Evolutionary conservation across 1,140 invertebrate genomes (phyloP).

Genomic region (Drosophila mauritiana): DNA sequence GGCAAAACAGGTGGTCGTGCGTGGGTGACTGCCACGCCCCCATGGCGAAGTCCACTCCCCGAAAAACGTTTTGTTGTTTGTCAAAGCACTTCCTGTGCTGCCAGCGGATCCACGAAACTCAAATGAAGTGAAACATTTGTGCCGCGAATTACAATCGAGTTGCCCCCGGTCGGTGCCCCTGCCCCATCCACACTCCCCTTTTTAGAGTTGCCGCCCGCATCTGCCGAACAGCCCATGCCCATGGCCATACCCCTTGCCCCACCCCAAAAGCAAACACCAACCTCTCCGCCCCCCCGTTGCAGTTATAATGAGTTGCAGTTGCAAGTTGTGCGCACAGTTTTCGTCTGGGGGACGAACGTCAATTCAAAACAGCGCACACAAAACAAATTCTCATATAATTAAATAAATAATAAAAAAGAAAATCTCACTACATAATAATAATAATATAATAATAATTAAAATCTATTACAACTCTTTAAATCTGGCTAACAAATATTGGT

Average conservation of each 20-base stretch:
- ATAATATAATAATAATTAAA: too few species aligned
- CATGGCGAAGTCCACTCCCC: constrained; percentile 45
- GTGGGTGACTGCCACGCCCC: constrained; percentile 28
- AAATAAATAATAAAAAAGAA: too few species aligned
- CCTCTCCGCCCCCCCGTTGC: constrained; percentile 19
- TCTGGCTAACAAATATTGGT: too few species aligned
- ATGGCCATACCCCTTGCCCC: not conserved
- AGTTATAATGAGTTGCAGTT: constrained; percentile 80
- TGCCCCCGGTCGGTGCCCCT: constrained; percentile 22
- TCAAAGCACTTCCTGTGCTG: constrained; percentile 71
- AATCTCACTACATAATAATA: too few species aligned
- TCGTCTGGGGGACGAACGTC: constrained; percentile 44
- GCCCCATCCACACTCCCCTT: not conserved
- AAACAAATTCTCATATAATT: not conserved
- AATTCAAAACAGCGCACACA: constrained; percentile 59
- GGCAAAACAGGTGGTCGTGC: constrained; percentile 54
- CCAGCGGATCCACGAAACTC: constrained; percentile 66
- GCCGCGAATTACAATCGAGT: constrained; percentile 76
- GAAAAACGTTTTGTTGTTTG: constrained; percentile 47
- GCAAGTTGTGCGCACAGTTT: constrained; percentile 73
- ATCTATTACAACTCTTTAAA: too few species aligned
- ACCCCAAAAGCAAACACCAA: not conserved
- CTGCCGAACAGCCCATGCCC: constrained; percentile 41
- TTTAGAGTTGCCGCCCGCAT: constrained; percentile 51
- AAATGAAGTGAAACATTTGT: constrained; percentile 82